Conservation (phyloP, 2,888 invertebrate species). For the Eugnorisma glareosa region DNA sequence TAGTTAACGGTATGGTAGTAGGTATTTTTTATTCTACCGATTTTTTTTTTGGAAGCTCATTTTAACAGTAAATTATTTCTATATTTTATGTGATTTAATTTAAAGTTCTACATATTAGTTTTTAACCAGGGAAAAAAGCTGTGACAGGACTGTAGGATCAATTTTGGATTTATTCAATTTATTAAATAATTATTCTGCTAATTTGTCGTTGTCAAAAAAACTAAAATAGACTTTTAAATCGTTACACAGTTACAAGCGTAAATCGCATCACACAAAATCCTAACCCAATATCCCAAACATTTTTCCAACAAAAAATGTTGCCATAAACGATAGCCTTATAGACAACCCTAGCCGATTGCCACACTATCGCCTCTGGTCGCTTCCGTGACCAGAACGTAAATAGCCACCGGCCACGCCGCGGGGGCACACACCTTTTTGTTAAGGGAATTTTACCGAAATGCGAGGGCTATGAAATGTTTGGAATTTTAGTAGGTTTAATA, state of each 20-base stretch:
- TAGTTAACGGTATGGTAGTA: background rate
- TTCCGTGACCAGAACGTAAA: conserved; percentile 57
- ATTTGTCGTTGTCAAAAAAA: background rate
- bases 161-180: background rate
- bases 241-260: background rate
- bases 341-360: conserved; percentile 44
- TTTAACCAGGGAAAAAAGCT: background rate
- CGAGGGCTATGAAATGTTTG: conserved; percentile 1
- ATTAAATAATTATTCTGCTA: background rate
- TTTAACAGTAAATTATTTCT: too few species aligned
- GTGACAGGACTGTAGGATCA: background rate
- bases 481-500: background rate
- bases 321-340: background rate
- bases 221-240: background rate
- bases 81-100: too few species aligned
- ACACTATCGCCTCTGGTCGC: conserved; percentile 37
- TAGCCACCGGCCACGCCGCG: conserved; percentile 40
- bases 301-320: background rate
- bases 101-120: too few species aligned
- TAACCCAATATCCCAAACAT: background rate
- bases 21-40: background rate
- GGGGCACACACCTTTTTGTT: conserved; percentile 37
- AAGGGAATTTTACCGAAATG: conserved; percentile 30
- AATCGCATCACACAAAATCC: background rate
- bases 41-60: too few species aligned